Evolutionary conservation across 1,140 invertebrate species (phyloP).

Genomic region (Drosophila virilis): DNA sequence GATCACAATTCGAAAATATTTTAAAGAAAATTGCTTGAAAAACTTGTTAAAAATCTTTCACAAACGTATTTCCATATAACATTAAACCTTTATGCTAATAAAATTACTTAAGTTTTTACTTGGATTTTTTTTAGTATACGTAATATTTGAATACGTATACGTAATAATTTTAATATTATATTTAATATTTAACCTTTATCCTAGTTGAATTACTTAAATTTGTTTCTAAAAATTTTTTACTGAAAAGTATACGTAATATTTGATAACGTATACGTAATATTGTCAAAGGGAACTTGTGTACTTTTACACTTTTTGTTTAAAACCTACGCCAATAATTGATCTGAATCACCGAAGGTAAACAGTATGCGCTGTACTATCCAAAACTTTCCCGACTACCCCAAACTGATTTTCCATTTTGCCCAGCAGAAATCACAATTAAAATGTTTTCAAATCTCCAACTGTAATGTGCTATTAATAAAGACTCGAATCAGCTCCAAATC

Average conservation of each 20-base stretch:
- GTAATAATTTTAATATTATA: too few species aligned
- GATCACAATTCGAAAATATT: too few species aligned
- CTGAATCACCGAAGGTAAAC: background rate
- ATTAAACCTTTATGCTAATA: too few species aligned
- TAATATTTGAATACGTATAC: background rate
- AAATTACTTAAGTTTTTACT: too few species aligned
- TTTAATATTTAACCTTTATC: too few species aligned
- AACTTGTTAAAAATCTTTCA: too few species aligned
- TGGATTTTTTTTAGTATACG: background rate
- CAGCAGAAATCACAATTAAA: constrained; percentile 13
- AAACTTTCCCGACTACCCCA: constrained; percentile 13
- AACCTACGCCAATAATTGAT: background rate
- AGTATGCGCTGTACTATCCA: background rate
- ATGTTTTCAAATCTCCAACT: constrained; percentile 16
- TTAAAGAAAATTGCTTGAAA: too few species aligned
- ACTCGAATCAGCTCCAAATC: constrained; percentile 40
- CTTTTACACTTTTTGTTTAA: background rate
- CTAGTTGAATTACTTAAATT: too few species aligned
- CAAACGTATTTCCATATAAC: too few species aligned
- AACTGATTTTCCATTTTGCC: background rate
- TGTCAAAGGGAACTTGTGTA: background rate
- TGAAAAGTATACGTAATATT: constrained; percentile 1
- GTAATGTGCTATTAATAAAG: constrained; percentile 44
- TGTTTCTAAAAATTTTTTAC: background rate
- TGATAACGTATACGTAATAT: background rate